A percentile compares a stretch with the other conserved stretches of the same genome.
These are phyloP conservation scores for Anastatus disparis DNA, from an alignment of 1,140 invertebrate species.

Conservation along the genomic window DNA sequence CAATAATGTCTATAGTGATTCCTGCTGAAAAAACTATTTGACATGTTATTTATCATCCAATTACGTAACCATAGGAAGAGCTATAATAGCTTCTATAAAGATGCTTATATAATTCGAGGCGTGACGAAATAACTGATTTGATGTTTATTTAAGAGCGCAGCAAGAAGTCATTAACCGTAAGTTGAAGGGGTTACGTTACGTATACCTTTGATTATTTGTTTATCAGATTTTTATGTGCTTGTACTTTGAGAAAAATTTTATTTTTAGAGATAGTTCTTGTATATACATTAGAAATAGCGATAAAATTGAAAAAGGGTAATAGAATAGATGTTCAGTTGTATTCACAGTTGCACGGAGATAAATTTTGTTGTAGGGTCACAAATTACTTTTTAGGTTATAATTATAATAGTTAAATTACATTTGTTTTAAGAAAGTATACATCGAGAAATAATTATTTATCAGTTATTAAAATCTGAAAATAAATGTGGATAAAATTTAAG, in stretches of 20 bases:
- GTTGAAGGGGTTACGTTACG: background rate
- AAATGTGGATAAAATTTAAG: too few species aligned
- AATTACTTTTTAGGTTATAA: too few species aligned
- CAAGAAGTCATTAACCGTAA: background rate
- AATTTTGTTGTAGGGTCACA: too few species aligned
- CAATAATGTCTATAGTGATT: background rate
- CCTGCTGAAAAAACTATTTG: background rate
- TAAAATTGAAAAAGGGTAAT: constrained; percentile 13
- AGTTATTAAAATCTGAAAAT: too few species aligned
- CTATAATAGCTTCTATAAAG: too few species aligned
- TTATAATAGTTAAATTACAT: too few species aligned
- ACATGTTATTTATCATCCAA: background rate
- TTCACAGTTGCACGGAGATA: too few species aligned
- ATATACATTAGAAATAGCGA: background rate
- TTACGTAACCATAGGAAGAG: background rate
- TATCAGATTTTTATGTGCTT: background rate
- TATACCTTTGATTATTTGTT: background rate
- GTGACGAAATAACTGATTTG: constrained; percentile 3
- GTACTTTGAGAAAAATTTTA: background rate
- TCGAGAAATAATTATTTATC: too few species aligned
- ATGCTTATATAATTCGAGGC: too few species aligned
- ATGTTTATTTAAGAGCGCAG: constrained; percentile 12
- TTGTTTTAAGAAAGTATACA: too few species aligned
- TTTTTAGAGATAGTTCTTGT: background rate
- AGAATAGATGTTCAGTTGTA: too few species aligned